Percentiles rank a stretch among this genome's conserved stretches.
Conservation (phyloP, 1,140 invertebrate species). For the Ruditapes philippinarum region DNA sequence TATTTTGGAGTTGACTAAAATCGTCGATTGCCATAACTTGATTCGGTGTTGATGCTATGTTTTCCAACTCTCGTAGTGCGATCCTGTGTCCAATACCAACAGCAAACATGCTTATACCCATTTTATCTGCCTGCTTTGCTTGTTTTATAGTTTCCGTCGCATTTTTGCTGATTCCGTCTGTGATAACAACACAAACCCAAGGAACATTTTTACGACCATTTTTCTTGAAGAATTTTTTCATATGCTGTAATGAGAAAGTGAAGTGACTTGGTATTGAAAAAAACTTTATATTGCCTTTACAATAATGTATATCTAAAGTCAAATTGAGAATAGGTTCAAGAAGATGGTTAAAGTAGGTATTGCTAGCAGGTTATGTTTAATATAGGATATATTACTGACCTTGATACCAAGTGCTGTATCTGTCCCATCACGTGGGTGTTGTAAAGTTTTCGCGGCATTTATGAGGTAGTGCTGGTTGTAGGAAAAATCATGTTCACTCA, state of each 20-base stretch:
- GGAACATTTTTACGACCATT: conserved; percentile 56
- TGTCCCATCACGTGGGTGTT: conserved; percentile 52
- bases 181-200: conserved; percentile 66
- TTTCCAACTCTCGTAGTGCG: conserved; percentile 39
- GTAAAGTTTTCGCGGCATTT: background rate
- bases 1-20: conserved; percentile 24
- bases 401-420: conserved; percentile 33
- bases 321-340: no score
- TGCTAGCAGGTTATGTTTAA: background rate
- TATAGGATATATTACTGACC: background rate
- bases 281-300: no score
- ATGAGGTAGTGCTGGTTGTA: background rate
- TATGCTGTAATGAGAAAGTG: conserved; percentile 32
- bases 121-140: conserved; percentile 39
- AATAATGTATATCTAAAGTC: no score
- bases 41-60: conserved; percentile 62
- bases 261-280: no score
- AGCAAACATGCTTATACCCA: conserved; percentile 63
- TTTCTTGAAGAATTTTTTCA: conserved; percentile 17
- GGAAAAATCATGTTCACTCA: conserved; percentile 31
- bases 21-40: conserved; percentile 37
- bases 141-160: conserved; percentile 1
- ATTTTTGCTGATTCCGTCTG: conserved; percentile 66
- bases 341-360: no score
- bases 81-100: conserved; percentile 66